Conservation (phyloP, 2,888 invertebrate genomes). For the Athrips mouffetella region DNA sequence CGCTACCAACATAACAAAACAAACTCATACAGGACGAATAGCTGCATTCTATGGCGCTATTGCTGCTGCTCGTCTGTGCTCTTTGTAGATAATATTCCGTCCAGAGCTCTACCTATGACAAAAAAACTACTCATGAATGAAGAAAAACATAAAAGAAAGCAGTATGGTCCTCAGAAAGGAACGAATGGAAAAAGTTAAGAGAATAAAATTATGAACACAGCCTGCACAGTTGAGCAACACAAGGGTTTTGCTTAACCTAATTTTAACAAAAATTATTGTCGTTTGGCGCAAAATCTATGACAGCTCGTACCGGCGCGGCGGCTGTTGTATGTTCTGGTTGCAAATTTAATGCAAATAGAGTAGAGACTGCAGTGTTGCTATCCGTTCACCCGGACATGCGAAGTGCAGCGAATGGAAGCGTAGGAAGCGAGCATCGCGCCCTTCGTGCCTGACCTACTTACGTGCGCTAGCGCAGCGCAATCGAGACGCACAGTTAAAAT, state of each 20-base stretch:
- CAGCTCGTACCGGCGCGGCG: too few species aligned
- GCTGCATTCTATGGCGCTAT: background rate
- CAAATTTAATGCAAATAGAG: too few species aligned
- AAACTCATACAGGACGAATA: background rate
- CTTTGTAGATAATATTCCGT: too few species aligned
- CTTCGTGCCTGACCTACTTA: slow-evolving; percentile 58
- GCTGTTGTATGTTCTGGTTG: too few species aligned
- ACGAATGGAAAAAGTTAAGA: too few species aligned
- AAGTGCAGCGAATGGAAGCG: slow-evolving; percentile 26
- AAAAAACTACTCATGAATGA: too few species aligned
- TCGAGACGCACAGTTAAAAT: slow-evolving; percentile 5
- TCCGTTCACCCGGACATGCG: slow-evolving; percentile 16
- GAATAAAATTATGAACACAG: background rate
- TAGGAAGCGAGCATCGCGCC: slow-evolving; percentile 60
- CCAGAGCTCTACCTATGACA: too few species aligned
- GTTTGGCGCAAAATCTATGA: too few species aligned
- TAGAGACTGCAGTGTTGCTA: background rate
- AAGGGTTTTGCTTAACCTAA: too few species aligned
- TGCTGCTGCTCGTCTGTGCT: background rate
- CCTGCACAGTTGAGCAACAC: background rate
- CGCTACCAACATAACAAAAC: background rate
- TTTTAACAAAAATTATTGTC: too few species aligned
- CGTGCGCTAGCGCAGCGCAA: slow-evolving; percentile 27
- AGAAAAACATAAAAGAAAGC: too few species aligned
- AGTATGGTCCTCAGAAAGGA: too few species aligned